Percentiles rank a stretch among this genome's conserved stretches.
These are phyloP conservation scores for Protophormia terraenovae DNA, from an alignment of 2,888 invertebrate species.

Conservation along the genomic window DNA sequence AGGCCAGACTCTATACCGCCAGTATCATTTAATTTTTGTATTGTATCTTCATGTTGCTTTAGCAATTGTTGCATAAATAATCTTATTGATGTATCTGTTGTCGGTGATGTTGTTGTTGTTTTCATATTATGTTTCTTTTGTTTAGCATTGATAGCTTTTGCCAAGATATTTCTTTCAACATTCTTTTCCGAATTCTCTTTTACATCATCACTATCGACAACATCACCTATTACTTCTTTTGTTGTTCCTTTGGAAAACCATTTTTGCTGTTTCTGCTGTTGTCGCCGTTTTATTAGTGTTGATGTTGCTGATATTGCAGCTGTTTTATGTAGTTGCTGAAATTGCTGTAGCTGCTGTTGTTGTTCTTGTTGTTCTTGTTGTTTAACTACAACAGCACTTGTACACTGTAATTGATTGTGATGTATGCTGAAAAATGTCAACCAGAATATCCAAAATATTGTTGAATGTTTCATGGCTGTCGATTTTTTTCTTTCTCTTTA, in stretches of 20 bases:
- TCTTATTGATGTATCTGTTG: conserved; percentile 43
- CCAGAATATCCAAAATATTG: conserved; percentile 77
- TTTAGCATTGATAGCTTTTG: conserved; percentile 37
- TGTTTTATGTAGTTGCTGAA: conserved; percentile 28
- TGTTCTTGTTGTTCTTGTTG: conserved; percentile 28
- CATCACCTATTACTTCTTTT: conserved; percentile 64
- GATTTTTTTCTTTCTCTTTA: conserved; percentile 35
- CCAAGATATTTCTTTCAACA: conserved; percentile 31
- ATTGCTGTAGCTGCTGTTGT: conserved; percentile 45
- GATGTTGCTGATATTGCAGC: conserved; percentile 49
- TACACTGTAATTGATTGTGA: conserved; percentile 70
- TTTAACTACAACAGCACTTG: conserved; percentile 53
- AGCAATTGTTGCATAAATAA: conserved; percentile 54
- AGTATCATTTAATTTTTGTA: conserved; percentile 46
- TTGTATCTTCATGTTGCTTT: conserved; percentile 36
- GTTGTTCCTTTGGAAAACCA: conserved; percentile 41
- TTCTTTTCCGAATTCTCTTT: conserved; percentile 39
- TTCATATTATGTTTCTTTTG: conserved; percentile 54
- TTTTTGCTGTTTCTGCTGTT: conserved; percentile 64
- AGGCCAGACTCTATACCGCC: not conserved
- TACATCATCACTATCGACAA: conserved; percentile 43
- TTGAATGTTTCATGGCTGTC: conserved; percentile 68
- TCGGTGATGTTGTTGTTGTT: not conserved
- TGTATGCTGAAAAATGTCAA: conserved; percentile 76
- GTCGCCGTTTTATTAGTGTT: conserved; percentile 45